Evolutionary conservation across 2,888 invertebrate species (phyloP), one percentile per base, ranked within the genome.

Genomic region (Leptothorax acervorum): DNA sequence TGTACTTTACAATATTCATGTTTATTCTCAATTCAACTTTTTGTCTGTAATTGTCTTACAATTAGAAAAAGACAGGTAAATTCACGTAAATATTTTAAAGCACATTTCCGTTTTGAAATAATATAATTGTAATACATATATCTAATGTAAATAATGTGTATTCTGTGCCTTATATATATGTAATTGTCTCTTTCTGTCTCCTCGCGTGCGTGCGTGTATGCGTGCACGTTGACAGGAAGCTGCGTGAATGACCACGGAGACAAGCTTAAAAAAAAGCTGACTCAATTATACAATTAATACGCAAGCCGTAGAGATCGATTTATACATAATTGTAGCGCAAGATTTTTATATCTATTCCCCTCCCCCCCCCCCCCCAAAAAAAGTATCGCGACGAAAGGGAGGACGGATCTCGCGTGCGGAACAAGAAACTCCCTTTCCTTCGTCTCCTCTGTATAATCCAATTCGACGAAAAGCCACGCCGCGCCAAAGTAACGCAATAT

Each of bases 101-200:
- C 48, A 65, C 15, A 42, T 66, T 48, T 68, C 0, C 31, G 28
- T 45, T 68, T 68, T 18, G 31, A 68, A 68, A 68, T 68, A 18
- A 68, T 68, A 68, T 85, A 82, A 76, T 88, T 75, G 71, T 53
- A 83, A 86, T 85, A 78, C 79, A 71, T 55, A 87, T 87, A 66
- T 66, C 31, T 66, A 66, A 66, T 66, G 15, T 65, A 42, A 63
- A 65, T 78, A 88, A 88, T 87, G 86, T 90, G 65, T 90, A 90
- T 89, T 91, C 87, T 88, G 90, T 90, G 90, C 90, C 90, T 90
- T 90, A 90, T 71, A 71, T 70, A 57, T 66, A 78, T 62, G 35
- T 28, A 23, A 53, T 83, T 79, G 75, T 86, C 75, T 83, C 85
- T 86, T 66, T 66, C 39, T 65, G 84, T 87, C 89, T 86, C 63